Conservation (phyloP, 2,113 vertebrate species). For the Cepphus grylle region DNA sequence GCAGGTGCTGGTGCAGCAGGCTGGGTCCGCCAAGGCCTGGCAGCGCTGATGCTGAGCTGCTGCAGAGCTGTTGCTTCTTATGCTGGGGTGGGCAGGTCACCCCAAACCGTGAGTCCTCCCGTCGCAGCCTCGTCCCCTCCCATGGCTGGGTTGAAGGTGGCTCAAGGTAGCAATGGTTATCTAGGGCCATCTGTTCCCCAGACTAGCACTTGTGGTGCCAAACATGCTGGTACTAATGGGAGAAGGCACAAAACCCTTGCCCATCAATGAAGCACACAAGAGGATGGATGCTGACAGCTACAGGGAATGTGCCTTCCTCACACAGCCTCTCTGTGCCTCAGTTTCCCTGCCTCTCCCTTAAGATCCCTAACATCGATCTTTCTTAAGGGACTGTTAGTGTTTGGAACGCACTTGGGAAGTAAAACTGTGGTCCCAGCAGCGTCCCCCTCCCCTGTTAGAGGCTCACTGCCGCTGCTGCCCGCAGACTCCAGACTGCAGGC, state of each 20-base stretch:
- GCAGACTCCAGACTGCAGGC: fast-evolving
- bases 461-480: fast-evolving
- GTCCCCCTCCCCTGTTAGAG: neutral
- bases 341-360: neutral
- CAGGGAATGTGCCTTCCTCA: neutral
- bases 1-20: neutral
- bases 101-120: fast-evolving
- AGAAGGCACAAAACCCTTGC: neutral
- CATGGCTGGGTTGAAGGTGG: neutral
- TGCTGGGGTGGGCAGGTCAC: neutral
- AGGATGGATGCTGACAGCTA: neutral
- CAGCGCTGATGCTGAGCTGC: neutral
- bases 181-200: neutral
- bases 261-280: neutral
- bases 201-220: neutral
- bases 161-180: neutral
- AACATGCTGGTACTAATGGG: neutral
- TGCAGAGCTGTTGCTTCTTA: neutral
- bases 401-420: neutral
- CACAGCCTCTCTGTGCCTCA: neutral
- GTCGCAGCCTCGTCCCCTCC: neutral
- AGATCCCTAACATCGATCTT: fast-evolving
- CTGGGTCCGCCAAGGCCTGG: fast-evolving
- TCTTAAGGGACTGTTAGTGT: neutral
- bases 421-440: neutral